Evolutionary conservation across 2,888 invertebrate species (phyloP).

Genomic region (Tachystola acroxantha): DNA sequence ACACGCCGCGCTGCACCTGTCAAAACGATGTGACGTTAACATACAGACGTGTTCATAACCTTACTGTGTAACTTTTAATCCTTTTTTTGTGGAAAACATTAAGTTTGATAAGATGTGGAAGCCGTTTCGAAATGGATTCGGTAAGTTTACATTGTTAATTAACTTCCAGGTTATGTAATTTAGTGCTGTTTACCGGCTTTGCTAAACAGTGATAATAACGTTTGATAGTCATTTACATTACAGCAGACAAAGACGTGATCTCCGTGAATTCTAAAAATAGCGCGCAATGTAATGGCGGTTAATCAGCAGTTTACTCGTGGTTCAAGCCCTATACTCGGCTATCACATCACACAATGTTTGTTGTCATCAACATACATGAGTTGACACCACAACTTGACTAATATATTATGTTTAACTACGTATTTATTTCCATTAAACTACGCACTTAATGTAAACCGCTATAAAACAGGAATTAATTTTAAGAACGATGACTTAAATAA

Average conservation of each 20-base stretch:
- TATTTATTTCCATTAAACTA: conserved; percentile 13
- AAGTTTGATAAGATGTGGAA: conserved; percentile 53
- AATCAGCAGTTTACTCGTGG: conserved; percentile 66
- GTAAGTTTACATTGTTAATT: conserved; percentile 39
- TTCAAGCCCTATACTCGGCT: conserved; percentile 39
- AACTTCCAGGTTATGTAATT: conserved; percentile 24
- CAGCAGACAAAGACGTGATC: conserved; percentile 73
- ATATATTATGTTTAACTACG: conserved; percentile 17
- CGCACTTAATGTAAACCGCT: conserved; percentile 3
- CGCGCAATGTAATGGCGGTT: conserved; percentile 61
- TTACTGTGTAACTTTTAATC: conserved; percentile 40
- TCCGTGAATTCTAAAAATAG: conserved; percentile 73
- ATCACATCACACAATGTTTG: conserved; percentile 27
- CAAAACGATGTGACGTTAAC: conserved; percentile 63
- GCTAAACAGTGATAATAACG: conserved; percentile 26
- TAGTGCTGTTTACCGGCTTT: conserved; percentile 44
- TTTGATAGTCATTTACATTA: conserved; percentile 64
- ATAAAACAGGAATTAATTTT: background rate
- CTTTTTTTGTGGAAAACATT: conserved; percentile 40
- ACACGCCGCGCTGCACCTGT: conserved; percentile 58
- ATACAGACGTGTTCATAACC: conserved; percentile 51
- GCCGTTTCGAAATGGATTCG: conserved; percentile 40
- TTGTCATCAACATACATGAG: too few relatives aligned
- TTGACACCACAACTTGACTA: too few relatives aligned
- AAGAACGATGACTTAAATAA: conserved; percentile 3